A percentile compares a stretch with the other conserved stretches of the same genome.
phyloP scores from a whole-genome alignment of 2,797 vertebrate species.

The Coccyzus lansbergi region DNA sequence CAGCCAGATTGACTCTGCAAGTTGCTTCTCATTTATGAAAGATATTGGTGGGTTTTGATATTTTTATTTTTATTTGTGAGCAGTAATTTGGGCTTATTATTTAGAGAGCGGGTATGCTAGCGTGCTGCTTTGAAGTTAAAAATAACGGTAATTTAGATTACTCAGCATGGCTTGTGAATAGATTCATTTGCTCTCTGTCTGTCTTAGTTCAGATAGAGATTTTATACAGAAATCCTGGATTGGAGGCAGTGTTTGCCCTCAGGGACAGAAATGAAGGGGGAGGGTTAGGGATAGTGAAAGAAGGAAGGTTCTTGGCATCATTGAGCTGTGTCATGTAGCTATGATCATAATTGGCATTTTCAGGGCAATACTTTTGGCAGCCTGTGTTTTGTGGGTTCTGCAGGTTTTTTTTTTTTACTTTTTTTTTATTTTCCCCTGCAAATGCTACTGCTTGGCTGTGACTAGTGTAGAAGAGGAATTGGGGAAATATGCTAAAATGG shows the following conservation, averaged over 20 bases:
- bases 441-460: background rate
- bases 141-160: conserved; percentile 53
- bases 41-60: background rate
- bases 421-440: background rate
- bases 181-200: background rate
- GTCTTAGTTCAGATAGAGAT: conserved; percentile 34
- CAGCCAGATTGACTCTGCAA: background rate
- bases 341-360: conserved; percentile 70
- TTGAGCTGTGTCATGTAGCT: conserved; percentile 62
- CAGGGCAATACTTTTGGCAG: conserved; percentile 59
- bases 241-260: conserved; percentile 38
- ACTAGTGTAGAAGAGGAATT: background rate
- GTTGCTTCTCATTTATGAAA: background rate
- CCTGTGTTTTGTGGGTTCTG: background rate
- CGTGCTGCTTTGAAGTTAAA: conserved; percentile 50
- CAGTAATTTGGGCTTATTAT: background rate
- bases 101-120: background rate
- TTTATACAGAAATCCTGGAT: background rate
- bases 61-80: background rate
- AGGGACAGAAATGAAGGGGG: conserved; percentile 25
- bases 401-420: background rate
- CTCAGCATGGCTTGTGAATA: conserved; percentile 31
- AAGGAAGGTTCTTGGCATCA: conserved; percentile 53
- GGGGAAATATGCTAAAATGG: background rate
- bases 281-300: conserved; percentile 5